These are phyloP conservation scores for Polietes domitor DNA, from an alignment of 2,888 invertebrate genomes.

Conservation along the genomic window DNA sequence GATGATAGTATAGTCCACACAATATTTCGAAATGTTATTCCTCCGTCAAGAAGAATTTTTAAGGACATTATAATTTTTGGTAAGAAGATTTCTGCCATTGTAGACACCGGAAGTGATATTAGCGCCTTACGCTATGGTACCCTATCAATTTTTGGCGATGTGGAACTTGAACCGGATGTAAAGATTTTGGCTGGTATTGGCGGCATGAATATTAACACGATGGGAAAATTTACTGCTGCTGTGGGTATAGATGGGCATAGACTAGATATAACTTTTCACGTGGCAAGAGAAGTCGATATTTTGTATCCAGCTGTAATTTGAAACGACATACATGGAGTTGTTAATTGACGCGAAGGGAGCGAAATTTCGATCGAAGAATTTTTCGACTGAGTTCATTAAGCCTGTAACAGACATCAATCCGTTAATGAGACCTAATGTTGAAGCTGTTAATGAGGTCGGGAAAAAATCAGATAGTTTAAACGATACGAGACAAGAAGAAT, in stretches of 20 bases:
- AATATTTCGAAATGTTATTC: no score
- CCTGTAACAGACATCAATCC: no score
- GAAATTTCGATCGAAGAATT: neutral
- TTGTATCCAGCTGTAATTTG: slow-evolving; percentile 12
- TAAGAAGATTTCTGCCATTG: neutral
- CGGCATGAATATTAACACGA: neutral
- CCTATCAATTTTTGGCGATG: neutral
- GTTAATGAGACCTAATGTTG: no score
- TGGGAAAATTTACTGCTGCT: neutral
- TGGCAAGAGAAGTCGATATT: neutral
- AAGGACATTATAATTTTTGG: no score
- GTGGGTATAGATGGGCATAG: neutral
- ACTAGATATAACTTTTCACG: neutral
- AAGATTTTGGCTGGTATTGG: neutral
- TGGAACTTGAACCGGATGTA: neutral
- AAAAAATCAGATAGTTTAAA: no score
- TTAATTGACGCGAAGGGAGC: neutral
- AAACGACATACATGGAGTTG: neutral
- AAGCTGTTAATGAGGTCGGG: no score
- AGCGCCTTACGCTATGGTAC: neutral
- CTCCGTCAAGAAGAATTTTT: neutral
- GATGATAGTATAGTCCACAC: neutral
- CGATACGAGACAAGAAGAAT: no score
- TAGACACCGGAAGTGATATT: neutral
- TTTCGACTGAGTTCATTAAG: no score